phyloP scores from a whole-genome alignment of 1,140 invertebrate genomes.

The Drosophila littoralis region DNA sequence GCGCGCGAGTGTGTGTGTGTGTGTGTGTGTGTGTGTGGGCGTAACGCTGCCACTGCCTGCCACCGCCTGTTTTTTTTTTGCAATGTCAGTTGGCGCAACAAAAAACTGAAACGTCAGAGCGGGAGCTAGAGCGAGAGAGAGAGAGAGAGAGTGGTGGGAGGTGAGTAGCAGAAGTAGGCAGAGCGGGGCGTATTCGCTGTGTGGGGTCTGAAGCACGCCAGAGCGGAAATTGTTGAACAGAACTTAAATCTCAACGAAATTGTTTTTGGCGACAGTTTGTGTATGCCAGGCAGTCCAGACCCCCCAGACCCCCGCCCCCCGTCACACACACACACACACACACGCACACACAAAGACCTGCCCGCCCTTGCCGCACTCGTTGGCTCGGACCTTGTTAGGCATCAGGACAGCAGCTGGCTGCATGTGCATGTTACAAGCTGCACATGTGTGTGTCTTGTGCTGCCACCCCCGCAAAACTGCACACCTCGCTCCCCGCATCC shows the following conservation, averaged over 20 bases:
- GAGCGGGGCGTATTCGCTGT: neutral
- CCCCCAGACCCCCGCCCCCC: neutral
- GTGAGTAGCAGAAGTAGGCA: neutral
- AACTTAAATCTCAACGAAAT: conserved; percentile 80
- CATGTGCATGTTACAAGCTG: conserved; percentile 67
- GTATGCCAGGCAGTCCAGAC: neutral
- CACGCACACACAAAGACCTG: neutral
- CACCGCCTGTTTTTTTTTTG: conserved; percentile 8
- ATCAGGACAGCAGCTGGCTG: conserved; percentile 53
- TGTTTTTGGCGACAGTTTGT: conserved; percentile 80
- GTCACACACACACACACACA: neutral
- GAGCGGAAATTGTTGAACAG: conserved; percentile 76
- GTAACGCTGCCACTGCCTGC: conserved; percentile 20
- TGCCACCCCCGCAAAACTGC: neutral
- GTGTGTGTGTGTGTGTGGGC: conserved; percentile 21
- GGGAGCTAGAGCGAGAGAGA: neutral
- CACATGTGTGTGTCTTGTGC: conserved; percentile 42
- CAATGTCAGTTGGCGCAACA: conserved; percentile 32
- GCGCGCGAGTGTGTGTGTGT: conserved; percentile 12
- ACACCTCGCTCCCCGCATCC: too few relatives aligned
- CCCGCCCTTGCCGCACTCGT: neutral
- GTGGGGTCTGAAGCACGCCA: conserved; percentile 29
- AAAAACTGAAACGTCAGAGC: conserved; percentile 14
- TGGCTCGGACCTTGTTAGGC: conserved; percentile 57
- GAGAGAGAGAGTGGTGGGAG: neutral